Percentiles rank a stretch among this genome's conserved stretches.
Conservation (phyloP, 2,113 vertebrate species). For the Ancistrus triradiatus region DNA sequence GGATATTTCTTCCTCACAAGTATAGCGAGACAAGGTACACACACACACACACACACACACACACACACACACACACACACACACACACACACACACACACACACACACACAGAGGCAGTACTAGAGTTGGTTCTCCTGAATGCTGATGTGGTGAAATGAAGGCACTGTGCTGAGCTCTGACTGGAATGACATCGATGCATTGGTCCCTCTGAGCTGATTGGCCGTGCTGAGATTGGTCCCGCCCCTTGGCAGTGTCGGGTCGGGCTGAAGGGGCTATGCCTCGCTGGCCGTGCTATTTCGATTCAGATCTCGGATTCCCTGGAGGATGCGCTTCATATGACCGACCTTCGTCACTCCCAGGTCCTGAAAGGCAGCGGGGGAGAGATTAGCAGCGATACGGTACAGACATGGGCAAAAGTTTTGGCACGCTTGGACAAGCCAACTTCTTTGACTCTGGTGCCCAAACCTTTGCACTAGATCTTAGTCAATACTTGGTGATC, state of each 20-base stretch:
- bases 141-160: constrained; percentile 27
- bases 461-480: too few species aligned
- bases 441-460: too few species aligned
- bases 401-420: too few species aligned
- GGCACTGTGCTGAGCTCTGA: constrained; percentile 36
- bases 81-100: constrained; percentile 1
- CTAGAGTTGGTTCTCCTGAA: background rate
- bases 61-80: too few species aligned
- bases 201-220: constrained; percentile 29
- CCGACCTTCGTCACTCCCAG: constrained; percentile 96
- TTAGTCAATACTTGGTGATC: too few species aligned
- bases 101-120: background rate
- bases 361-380: too few species aligned
- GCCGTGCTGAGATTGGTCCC: constrained; percentile 10
- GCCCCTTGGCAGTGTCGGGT: constrained; percentile 11
- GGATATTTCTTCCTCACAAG: too few species aligned
- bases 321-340: constrained; percentile 95
- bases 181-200: background rate
- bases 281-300: constrained; percentile 80
- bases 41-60: too few species aligned
- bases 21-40: too few species aligned
- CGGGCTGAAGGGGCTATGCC: constrained; percentile 66
- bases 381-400: too few species aligned
- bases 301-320: constrained; percentile 90
- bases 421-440: too few species aligned